Conservation (phyloP, 2,797 vertebrate genomes). For the Eurystomus glaucurus region DNA sequence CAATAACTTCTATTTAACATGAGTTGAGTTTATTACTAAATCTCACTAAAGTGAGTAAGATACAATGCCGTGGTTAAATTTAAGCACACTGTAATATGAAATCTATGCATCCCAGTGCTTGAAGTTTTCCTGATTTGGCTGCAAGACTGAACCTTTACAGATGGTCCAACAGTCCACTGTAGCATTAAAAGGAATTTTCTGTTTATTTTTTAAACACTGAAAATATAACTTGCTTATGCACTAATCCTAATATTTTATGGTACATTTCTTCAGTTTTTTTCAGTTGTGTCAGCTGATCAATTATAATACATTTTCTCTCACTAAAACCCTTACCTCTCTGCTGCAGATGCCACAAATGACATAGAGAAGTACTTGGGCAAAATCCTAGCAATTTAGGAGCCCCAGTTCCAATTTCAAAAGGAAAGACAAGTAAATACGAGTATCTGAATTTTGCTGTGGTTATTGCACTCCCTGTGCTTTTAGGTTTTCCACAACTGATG, state of each 20-base stretch:
- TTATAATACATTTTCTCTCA: neutral
- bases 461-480: neutral
- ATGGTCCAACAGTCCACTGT: neutral
- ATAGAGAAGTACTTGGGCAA: neutral
- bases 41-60: neutral
- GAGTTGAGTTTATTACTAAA: neutral
- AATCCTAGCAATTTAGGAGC: neutral
- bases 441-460: neutral
- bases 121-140: neutral
- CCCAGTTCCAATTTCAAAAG: neutral
- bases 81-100: neutral
- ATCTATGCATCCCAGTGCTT: neutral
- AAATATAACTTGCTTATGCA: neutral
- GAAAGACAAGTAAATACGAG: neutral
- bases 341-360: neutral
- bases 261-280: neutral
- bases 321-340: neutral
- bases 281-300: neutral
- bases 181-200: neutral
- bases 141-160: neutral
- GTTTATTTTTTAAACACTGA: neutral
- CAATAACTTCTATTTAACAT: neutral
- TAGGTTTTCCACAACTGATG: accelerated
- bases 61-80: neutral
- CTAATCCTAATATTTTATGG: neutral